Evolutionary conservation across 1,140 invertebrate genomes (phyloP).

Genomic region (Brachionus paranguensis): DNA sequence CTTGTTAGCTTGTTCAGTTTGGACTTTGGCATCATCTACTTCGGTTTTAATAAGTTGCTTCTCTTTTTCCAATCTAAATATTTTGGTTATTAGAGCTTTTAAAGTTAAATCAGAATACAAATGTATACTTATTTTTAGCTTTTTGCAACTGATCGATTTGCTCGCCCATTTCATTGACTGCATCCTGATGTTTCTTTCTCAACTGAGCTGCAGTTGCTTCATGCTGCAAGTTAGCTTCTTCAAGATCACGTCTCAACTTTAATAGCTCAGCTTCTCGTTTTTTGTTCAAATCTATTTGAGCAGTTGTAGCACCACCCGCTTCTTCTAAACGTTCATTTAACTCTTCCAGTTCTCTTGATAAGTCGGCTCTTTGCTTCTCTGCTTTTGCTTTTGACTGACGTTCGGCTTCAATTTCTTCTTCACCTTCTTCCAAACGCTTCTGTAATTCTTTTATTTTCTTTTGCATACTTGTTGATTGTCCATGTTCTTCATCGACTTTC

Average conservation of each 20-base stretch:
- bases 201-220: conserved; percentile 87
- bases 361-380: conserved; percentile 91
- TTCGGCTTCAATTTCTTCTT: conserved; percentile 94
- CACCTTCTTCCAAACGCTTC: conserved; percentile 81
- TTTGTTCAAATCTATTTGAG: conserved; percentile 98
- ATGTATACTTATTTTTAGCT: conserved; percentile 88
- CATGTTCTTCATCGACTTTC: conserved; percentile 96
- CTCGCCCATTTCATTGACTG: conserved; percentile 90
- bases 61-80: conserved; percentile 37
- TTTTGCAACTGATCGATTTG: conserved; percentile 99
- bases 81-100: neutral
- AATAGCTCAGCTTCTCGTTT: conserved; percentile 95
- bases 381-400: conserved; percentile 75
- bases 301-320: conserved; percentile 95
- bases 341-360: conserved; percentile 92
- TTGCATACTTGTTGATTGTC: conserved; percentile 84
- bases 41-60: conserved; percentile 68
- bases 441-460: conserved; percentile 95
- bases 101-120: neutral
- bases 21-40: conserved; percentile 81
- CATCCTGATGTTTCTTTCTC: conserved; percentile 99
- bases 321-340: conserved; percentile 92
- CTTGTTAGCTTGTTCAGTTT: conserved; percentile 77
- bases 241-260: conserved; percentile 93
- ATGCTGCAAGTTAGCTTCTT: conserved; percentile 96